Evolutionary conservation across 2,888 invertebrate species (phyloP), one percentile per base, ranked within the genome.

Genomic region (Petrolisthes cinctipes): DNA sequence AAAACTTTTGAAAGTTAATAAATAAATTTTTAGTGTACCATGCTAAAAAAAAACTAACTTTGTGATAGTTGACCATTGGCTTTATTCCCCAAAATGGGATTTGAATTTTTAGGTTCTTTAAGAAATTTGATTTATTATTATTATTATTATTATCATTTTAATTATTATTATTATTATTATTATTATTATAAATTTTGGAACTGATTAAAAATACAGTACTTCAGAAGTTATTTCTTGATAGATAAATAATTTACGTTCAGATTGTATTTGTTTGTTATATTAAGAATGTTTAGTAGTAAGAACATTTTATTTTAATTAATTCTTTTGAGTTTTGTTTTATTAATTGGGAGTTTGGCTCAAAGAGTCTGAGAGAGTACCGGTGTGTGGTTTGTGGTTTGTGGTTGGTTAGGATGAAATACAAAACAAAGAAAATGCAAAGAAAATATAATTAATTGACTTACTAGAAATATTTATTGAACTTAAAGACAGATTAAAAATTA

Each of bases 291-390:
- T 82, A 82, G 68, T 37, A n/a, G 14, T 37, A 82, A 66, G 17
- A 54, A 82, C 61, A 17, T 82, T 61, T 57, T 57, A 57, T 80
- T 80, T 61, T 57, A 80, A 57, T 80, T 80, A 9, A 80, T 57
- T 61, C 7, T 56, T 6, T 56, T 6, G 9, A 11, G 51, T 79
- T 80, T 82, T 14, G 23, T 23, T 82, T 82, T 66, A 66, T 11
- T 66, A 23, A 80, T 80, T 80, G 51, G 66, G 51, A 51, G 23
- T 66, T 37, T 82, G 81, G 61, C 81, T 82, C 81, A 11, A 82
- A 82, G 81, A 82, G 81, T 82, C 37, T n/a, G 14, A 37, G 14
- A 37, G 23, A 17, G 81, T 66, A 82, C 61, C 81, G 81, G 81
- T 82, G 81, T 66, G 23, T 6, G 14, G 37, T 37, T 37, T 23